A percentile compares a stretch with the other conserved stretches of the same genome.
phyloP scores from a whole-genome alignment of 1,140 invertebrate species.

The Helicoverpa armigera region DNA sequence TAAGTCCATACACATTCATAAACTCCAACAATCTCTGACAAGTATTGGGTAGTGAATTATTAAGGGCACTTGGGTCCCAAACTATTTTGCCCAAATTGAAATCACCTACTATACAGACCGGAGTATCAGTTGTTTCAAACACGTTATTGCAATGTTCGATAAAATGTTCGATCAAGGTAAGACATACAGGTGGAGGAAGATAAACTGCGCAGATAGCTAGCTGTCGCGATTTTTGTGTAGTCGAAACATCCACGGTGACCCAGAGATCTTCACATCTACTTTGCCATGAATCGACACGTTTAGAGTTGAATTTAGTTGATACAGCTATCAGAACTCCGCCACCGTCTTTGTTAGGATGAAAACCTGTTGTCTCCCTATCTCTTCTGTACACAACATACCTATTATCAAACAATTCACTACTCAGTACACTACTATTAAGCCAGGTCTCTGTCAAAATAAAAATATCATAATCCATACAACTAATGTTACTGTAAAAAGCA shows the following conservation, averaged over 20 bases:
- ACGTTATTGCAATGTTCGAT: slow-evolving; percentile 20
- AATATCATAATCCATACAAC: slow-evolving; percentile 40
- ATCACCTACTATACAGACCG: slow-evolving; percentile 17
- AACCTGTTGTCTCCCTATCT: slow-evolving; percentile 42
- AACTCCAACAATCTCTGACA: slow-evolving; percentile 6
- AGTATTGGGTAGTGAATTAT: background rate
- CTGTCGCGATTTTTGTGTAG: background rate
- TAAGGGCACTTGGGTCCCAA: background rate
- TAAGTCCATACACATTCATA: slow-evolving; percentile 1
- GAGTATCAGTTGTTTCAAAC: slow-evolving; percentile 20
- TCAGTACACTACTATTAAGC: slow-evolving; percentile 28
- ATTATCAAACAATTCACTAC: background rate
- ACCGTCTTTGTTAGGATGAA: slow-evolving; percentile 30
- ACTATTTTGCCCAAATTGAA: slow-evolving; percentile 5
- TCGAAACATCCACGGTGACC: slow-evolving; percentile 11
- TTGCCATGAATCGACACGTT: background rate
- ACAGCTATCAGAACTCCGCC: slow-evolving; percentile 34
- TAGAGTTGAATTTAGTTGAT: background rate
- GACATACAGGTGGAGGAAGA: slow-evolving; percentile 31
- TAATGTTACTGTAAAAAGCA: slow-evolving; percentile 15
- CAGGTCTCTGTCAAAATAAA: slow-evolving; percentile 49
- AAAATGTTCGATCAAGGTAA: background rate
- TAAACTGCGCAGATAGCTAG: slow-evolving; percentile 37
- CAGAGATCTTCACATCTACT: slow-evolving; percentile 45
- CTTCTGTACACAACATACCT: slow-evolving; percentile 51